Evolutionary conservation across 2,797 vertebrate species (phyloP), one percentile per base, ranked within the genome.

Genomic region (Schizopygopsis pylzovi): DNA sequence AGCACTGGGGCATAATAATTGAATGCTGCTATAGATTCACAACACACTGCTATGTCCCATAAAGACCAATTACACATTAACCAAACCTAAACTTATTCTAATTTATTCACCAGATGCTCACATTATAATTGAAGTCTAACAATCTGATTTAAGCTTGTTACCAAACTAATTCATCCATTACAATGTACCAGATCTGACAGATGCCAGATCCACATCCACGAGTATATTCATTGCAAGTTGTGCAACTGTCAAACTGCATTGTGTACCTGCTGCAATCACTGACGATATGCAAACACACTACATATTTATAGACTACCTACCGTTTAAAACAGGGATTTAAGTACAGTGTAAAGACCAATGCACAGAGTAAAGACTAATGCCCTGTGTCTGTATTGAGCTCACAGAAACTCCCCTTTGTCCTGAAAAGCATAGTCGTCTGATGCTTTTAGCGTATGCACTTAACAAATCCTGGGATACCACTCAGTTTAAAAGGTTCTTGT

Each of bases 81-180:
- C 82, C 33, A 65, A 76, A 37, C 82, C 43, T 39, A 67, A 76
- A 59, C 71, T 25, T 54, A 78, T 43, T 83, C 45, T 28, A 77
- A 54, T 68, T 56, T 56, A 78, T 77, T 84, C 72, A 83, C 18
- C 83, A 84, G 61, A 77, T 84, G 83, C 45, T 85, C 25, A 18
- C 49, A 85, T 71, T 59, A 76, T 83, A 83, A 63, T 76, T 45
- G 52, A 47, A 47, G 33, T 78, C 49, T 70, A 79, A 52, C 39
- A 45, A 43, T 70, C 75, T 56, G 75, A 85, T 79, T 79, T 85
- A 11, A 78, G 83, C 83, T 79, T 56, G 83, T 68, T 78, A 59
- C 49, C 22, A 54, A 54, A 77, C 28, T 68, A 77, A 68, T 84
- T 52, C 61, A 54, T 77, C 45, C 61, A 84, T 84, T 68, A 28